phyloP scores from a whole-genome alignment of 2,113 vertebrate species.

The Trinectes maculatus region DNA sequence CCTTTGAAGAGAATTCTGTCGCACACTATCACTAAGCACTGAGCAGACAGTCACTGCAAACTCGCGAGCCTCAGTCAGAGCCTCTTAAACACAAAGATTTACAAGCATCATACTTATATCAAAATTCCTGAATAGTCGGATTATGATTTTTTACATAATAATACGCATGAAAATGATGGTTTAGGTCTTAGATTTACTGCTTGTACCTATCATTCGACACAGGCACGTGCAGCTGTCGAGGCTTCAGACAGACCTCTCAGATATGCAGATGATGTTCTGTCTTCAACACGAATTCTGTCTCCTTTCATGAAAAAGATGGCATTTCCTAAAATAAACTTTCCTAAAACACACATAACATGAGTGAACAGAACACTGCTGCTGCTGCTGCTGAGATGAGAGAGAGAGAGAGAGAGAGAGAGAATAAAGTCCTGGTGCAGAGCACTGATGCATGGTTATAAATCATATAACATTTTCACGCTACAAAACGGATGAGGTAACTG shows the following conservation, averaged over 20 bases:
- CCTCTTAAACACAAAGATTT: not conserved
- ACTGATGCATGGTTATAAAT: constrained; percentile 36
- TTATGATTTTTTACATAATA: not conserved
- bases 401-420: not conserved
- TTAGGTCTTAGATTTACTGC: not conserved
- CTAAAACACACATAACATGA: constrained; percentile 11
- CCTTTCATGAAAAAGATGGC: not conserved
- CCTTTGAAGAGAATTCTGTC: constrained; percentile 34
- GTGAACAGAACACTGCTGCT: not conserved
- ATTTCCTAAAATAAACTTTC: not conserved
- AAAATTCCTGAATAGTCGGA: too few relatives aligned
- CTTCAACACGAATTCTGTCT: not conserved
- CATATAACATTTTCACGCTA: constrained; percentile 24
- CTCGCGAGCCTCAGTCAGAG: too few relatives aligned
- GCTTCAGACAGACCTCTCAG: not conserved
- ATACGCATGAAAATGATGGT: not conserved
- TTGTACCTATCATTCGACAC: constrained; percentile 1
- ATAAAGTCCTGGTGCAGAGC: not conserved
- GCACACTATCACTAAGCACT: constrained; percentile 2
- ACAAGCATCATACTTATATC: too few relatives aligned
- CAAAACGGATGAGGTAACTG: constrained; percentile 29
- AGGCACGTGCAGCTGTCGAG: not conserved
- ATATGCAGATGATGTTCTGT: not conserved
- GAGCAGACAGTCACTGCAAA: not conserved
- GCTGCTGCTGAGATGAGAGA: constrained; percentile 10